These are phyloP conservation scores for Parapristionchus giblindavisi DNA, from an alignment of 2,888 invertebrate genomes.

Conservation along the genomic window DNA sequence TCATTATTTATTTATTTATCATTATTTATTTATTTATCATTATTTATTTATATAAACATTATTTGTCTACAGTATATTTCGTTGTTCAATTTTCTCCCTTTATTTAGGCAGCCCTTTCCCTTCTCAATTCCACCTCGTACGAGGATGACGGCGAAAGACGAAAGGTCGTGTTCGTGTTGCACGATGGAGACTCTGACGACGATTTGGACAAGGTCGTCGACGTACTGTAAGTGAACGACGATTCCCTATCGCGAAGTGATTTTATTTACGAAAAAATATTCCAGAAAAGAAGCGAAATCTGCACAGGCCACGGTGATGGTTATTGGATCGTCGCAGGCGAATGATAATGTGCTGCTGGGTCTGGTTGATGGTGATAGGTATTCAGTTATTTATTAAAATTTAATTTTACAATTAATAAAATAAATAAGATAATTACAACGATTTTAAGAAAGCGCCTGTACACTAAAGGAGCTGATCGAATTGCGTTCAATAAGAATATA, in stretches of 20 bases:
- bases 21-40: neutral
- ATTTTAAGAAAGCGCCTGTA: slow-evolving; percentile 15
- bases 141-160: slow-evolving; percentile 7
- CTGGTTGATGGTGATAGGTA: slow-evolving; percentile 31
- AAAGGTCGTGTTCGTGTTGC: slow-evolving; percentile 49
- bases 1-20: neutral
- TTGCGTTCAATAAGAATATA: slow-evolving; percentile 9
- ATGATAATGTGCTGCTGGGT: slow-evolving; percentile 7
- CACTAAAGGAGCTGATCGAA: slow-evolving; percentile 27
- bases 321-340: slow-evolving; percentile 20
- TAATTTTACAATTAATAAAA: neutral
- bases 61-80: neutral
- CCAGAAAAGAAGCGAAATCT: slow-evolving; percentile 22
- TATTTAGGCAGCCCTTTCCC: slow-evolving; percentile 10
- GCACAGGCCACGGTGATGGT: slow-evolving; percentile 9
- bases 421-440: neutral
- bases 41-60: neutral
- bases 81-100: neutral
- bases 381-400: neutral
- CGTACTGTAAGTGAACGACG: slow-evolving; percentile 44
- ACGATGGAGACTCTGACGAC: slow-evolving; percentile 54
- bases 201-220: slow-evolving; percentile 50
- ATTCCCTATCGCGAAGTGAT: neutral
- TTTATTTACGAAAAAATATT: neutral
- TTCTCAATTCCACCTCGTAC: slow-evolving; percentile 10